Evolutionary conservation across 2,888 invertebrate genomes (phyloP), one percentile per base, ranked within the genome.

Genomic region (Phortica magna): DNA sequence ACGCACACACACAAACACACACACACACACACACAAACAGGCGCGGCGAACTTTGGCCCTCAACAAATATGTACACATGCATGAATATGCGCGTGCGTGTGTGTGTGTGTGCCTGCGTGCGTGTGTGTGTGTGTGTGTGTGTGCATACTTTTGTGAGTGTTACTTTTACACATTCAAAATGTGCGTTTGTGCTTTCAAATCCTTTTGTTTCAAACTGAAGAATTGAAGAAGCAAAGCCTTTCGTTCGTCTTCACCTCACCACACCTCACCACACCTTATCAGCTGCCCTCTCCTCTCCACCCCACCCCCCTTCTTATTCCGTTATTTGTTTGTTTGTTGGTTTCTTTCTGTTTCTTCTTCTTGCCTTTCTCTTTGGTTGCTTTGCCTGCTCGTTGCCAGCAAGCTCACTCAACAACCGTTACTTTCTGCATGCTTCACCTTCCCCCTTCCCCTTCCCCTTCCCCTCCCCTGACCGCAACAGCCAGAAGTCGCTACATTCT

Each of bases 321-420:
- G 10, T 48, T 48, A 14, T 9, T n/a, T 41, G 19, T 19, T 43
- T n/a, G 17, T 19, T 7, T 43, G 68, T 42, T 42, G 65, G 22
- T 65, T 65, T 65, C 14, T 41, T 65, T 65, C 14, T 14, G 39
- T n/a, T 65, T 65, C 31, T 65, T 70, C 19, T 70, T 70, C 42
- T 42, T 42, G 17, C 14, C 42, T 70, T 43, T 14, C 19, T 10
- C n/a, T 68, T 19, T 43, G 7, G 19, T 68, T 68, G 31, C 7
- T 68, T 43, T 19, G 42, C 43, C 55, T 7, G 2, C 43, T 70
- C 4, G 48, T 7, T 48, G 3, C 1, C 7, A 12, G 31, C 31
- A 31, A 31, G 31, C 31, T 31, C 31, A 31, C 31, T 31, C 31
- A 31, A 31, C 31, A 31, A 31, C 31, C 31, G 31, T 31, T 31